These are phyloP conservation scores for Caretta caretta DNA, from an alignment of 2,113 vertebrate species.

Conservation along the genomic window DNA sequence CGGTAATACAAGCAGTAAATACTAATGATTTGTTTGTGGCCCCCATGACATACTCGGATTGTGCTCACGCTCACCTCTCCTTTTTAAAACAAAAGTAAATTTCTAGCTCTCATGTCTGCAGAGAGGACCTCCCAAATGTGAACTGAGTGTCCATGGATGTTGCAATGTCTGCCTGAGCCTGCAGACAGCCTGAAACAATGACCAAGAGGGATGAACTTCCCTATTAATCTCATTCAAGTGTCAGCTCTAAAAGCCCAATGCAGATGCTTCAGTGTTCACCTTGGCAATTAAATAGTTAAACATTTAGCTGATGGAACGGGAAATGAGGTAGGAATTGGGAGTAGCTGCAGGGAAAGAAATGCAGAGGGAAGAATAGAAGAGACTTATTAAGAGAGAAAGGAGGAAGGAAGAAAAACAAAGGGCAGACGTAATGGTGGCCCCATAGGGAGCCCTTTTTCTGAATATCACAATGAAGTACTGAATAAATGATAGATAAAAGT, in stretches of 20 bases:
- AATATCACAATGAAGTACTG: background rate
- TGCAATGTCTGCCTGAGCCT: background rate
- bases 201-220: too few relatives aligned
- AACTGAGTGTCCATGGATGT: background rate
- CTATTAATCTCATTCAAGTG: too few relatives aligned
- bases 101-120: background rate
- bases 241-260: background rate
- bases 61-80: background rate
- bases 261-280: background rate
- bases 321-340: background rate
- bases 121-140: background rate
- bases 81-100: background rate
- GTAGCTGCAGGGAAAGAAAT: background rate
- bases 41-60: background rate
- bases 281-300: background rate
- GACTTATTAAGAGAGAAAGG: background rate
- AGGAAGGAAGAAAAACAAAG: background rate
- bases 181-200: background rate
- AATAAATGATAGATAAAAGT: background rate
- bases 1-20: too few relatives aligned
- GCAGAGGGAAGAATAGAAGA: background rate
- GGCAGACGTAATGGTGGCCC: too few relatives aligned
- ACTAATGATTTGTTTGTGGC: background rate
- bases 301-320: background rate
- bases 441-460: background rate